These are phyloP conservation scores for Tragelaphus strepsiceros DNA, from an alignment of 2,113 vertebrate species.

Conservation along the genomic window DNA sequence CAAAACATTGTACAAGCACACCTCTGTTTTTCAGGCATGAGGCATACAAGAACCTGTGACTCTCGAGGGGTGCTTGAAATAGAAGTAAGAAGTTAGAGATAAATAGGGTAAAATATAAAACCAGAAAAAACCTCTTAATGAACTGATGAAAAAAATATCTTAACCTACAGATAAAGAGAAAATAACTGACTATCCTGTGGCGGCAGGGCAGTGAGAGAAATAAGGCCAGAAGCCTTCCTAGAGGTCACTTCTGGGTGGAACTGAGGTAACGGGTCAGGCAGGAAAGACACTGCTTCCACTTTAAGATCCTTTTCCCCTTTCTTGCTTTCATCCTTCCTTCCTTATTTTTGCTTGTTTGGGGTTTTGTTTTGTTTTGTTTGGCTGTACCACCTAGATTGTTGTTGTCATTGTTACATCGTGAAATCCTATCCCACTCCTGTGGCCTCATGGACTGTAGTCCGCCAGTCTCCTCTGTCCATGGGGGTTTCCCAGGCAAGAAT, in stretches of 20 bases:
- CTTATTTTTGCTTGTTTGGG: background rate
- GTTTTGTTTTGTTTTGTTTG: background rate
- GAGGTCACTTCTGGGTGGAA: background rate
- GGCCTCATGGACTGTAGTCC: background rate
- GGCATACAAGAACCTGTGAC: background rate
- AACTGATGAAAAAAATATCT: background rate
- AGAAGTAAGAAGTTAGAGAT: background rate
- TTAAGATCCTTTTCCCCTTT: background rate
- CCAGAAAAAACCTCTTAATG: background rate
- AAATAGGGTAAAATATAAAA: background rate
- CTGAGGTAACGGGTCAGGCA: rapidly evolving
- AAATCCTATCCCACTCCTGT: background rate
- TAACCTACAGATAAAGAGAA: background rate
- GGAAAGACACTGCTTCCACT: background rate
- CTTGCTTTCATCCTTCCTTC: background rate
- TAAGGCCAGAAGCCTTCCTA: background rate
- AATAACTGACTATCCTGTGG: rapidly evolving
- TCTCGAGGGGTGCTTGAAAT: rapidly evolving
- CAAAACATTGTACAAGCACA: too few relatives aligned
- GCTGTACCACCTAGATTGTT: background rate
- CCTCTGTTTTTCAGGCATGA: rapidly evolving
- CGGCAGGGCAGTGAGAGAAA: rapidly evolving
- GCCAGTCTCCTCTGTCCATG: background rate
- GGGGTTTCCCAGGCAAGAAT: background rate
- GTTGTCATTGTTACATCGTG: rapidly evolving